Evolutionary conservation across 2,113 vertebrate genomes (phyloP).

Genomic region (Cranoglanis bouderius): DNA sequence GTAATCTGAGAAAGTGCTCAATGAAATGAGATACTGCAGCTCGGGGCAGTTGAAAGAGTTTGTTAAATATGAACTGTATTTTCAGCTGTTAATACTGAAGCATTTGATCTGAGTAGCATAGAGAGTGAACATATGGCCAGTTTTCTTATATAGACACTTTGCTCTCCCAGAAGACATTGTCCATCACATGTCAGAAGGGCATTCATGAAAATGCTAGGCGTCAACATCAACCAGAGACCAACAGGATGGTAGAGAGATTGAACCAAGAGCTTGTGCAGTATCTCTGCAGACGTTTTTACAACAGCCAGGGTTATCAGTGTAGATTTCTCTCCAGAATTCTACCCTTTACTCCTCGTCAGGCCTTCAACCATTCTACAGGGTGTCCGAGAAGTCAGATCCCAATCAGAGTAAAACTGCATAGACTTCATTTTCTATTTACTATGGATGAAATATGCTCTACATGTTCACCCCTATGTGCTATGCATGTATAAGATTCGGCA

Average conservation of each 20-base stretch:
- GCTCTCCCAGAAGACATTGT: background rate
- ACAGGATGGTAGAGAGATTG: background rate
- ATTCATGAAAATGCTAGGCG: background rate
- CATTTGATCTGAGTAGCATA: background rate
- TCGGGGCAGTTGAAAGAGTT: background rate
- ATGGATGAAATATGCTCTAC: too few relatives aligned
- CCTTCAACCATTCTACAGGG: too few relatives aligned
- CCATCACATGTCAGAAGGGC: background rate
- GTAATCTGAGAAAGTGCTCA: background rate
- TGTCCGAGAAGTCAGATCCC: too few relatives aligned
- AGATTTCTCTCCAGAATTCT: too few relatives aligned
- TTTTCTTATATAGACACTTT: background rate
- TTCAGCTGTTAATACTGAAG: background rate
- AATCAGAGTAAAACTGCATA: too few relatives aligned
- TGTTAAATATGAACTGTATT: background rate
- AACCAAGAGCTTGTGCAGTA: background rate
- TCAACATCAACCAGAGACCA: background rate
- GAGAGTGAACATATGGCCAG: background rate
- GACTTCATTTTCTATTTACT: too few relatives aligned
- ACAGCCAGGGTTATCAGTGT: too few relatives aligned
- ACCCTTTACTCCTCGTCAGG: too few relatives aligned
- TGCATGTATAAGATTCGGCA: too few relatives aligned
- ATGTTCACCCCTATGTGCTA: too few relatives aligned
- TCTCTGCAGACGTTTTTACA: background rate
- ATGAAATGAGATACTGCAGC: background rate